Evolutionary conservation across 1,140 invertebrate species (phyloP).

Genomic region (honey bee (Apis mellifera)): DNA sequence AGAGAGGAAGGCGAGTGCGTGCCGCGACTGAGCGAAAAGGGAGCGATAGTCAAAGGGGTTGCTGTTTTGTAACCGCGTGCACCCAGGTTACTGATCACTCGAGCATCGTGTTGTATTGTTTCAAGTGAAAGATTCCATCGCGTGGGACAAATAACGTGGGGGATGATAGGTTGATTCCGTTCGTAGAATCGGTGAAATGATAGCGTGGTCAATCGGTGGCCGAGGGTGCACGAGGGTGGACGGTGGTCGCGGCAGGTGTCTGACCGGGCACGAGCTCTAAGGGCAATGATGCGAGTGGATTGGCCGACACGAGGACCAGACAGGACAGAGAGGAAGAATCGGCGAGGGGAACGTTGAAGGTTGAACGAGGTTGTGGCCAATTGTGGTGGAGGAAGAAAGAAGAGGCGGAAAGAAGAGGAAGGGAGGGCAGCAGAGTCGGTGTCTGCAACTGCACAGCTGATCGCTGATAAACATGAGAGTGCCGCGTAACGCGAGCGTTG

Average conservation of each 20-base stretch:
- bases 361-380: too few relatives aligned
- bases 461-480: constrained; percentile 49
- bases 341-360: neutral
- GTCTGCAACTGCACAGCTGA: constrained; percentile 53
- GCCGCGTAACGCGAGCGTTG: constrained; percentile 17
- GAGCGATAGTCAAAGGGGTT: neutral
- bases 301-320: constrained; percentile 5
- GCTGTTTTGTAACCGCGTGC: constrained; percentile 53
- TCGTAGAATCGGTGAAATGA: constrained; percentile 17
- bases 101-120: constrained; percentile 21
- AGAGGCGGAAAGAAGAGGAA: constrained; percentile 2
- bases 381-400: neutral
- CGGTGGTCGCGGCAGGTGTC: constrained; percentile 15
- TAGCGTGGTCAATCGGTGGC: constrained; percentile 13
- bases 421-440: neutral
- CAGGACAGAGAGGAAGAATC: constrained; percentile 11
- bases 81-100: constrained; percentile 7
- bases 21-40: neutral
- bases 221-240: constrained; percentile 29
- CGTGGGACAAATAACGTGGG: constrained; percentile 17
- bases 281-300: constrained; percentile 31
- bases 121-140: constrained; percentile 26
- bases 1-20: neutral
- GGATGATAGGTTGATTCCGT: constrained; percentile 20
- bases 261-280: constrained; percentile 1